Percentiles rank a stretch among this genome's conserved stretches.
phyloP scores from a whole-genome alignment of 2,113 vertebrate species.

The Camarhynchus parvulus region DNA sequence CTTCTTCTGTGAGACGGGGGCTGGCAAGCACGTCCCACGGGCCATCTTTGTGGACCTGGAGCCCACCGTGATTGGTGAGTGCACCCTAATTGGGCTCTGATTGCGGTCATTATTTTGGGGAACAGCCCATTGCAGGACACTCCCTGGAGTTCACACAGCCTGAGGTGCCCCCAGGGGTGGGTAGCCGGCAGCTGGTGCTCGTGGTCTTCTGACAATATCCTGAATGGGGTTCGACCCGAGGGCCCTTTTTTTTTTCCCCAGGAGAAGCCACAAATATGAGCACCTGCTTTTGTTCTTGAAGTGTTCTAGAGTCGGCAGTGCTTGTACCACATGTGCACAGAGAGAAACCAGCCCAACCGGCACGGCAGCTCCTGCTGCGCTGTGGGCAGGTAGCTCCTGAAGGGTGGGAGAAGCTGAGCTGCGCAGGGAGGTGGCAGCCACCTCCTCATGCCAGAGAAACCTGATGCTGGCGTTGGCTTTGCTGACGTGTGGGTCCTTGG shows the following conservation, averaged over 20 bases:
- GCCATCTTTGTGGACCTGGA: conserved; percentile 88
- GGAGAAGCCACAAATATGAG: neutral
- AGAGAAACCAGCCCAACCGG: conserved; percentile 33
- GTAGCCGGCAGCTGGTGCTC: neutral
- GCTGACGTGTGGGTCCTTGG: neutral
- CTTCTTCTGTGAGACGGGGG: conserved; percentile 74
- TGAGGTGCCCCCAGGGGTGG: neutral
- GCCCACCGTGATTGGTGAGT: conserved; percentile 83
- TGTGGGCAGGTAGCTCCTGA: neutral
- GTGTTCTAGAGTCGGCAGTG: neutral
- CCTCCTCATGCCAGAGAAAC: neutral
- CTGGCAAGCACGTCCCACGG: conserved; percentile 85
- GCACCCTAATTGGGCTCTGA: no score
- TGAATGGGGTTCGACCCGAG: neutral
- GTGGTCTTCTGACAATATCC: neutral
- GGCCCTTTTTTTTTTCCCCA: neutral
- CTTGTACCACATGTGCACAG: neutral
- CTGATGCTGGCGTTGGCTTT: neutral
- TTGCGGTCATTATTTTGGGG: no score
- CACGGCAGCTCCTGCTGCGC: neutral
- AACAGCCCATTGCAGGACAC: neutral
- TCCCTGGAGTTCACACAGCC: neutral
- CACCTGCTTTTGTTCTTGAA: neutral
- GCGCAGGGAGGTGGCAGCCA: neutral
- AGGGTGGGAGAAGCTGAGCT: neutral